Percentiles rank a stretch among this genome's conserved stretches.
Conservation (phyloP, 2,113 vertebrate genomes). For the Madoqua kirkii region DNA sequence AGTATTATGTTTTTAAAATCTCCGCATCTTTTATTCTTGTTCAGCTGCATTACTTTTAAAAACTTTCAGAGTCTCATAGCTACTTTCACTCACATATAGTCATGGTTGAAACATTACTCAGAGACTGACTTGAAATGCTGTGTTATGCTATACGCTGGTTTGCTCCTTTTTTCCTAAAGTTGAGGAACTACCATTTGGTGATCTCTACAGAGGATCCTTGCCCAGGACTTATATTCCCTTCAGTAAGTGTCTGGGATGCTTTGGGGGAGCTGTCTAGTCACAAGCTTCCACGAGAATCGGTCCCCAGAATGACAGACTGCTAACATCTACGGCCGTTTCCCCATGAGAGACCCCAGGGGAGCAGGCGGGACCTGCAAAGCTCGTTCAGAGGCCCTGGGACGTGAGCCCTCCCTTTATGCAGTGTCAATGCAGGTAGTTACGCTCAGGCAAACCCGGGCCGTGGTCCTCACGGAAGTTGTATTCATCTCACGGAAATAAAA, state of each 20-base stretch:
- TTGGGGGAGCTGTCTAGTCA: background rate
- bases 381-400: background rate
- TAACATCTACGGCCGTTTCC: accelerated
- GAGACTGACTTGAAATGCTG: background rate
- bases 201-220: background rate
- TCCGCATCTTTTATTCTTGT: background rate
- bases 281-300: background rate
- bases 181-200: background rate
- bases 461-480: accelerated
- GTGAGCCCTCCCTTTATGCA: accelerated
- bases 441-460: accelerated
- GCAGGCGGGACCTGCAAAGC: background rate
- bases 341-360: background rate
- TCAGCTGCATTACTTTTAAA: background rate
- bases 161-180: background rate
- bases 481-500: background rate
- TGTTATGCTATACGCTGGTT: accelerated
- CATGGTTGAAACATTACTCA: accelerated
- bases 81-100: accelerated
- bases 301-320: background rate
- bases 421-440: accelerated
- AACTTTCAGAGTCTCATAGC: background rate
- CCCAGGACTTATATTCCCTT: background rate
- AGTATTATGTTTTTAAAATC: background rate
- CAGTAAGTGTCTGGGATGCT: background rate